Evolutionary conservation across 2,888 invertebrate genomes (phyloP).

Genomic region (Trimorus sp.): DNA sequence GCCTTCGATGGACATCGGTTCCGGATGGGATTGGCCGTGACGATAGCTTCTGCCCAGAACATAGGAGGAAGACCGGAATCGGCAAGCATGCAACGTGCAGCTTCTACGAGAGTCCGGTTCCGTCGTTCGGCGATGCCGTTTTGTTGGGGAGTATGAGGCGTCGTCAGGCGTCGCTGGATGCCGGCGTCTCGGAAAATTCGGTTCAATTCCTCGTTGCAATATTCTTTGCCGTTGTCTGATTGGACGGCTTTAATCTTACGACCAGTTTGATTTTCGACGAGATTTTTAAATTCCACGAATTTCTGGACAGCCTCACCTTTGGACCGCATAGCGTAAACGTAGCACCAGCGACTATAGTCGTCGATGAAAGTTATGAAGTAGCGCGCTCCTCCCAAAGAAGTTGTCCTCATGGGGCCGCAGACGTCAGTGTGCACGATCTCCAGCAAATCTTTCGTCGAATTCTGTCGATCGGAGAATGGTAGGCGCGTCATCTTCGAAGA

Average conservation of each 20-base stretch:
- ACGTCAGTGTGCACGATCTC: conserved; percentile 18
- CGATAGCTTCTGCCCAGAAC: conserved; percentile 14
- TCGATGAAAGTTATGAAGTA: conserved; percentile 14
- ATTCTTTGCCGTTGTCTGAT: conserved; percentile 12
- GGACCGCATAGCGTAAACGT: conserved; percentile 3
- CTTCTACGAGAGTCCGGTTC: conserved; percentile 19
- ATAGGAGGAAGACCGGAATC: not conserved
- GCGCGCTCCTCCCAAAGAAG: conserved; percentile 1
- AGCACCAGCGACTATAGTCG: conserved; percentile 20
- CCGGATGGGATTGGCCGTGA: conserved; percentile 2
- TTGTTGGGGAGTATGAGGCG: conserved; percentile 22
- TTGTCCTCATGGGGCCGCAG: conserved; percentile 9
- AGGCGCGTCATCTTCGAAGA: conserved; percentile 4
- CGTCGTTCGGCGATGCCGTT: conserved; percentile 23
- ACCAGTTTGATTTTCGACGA: conserved; percentile 11
- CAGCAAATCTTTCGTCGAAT: not conserved
- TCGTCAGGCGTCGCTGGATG: conserved; percentile 1
- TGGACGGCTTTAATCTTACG: not conserved
- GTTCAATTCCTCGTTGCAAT: not conserved
- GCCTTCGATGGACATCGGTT: conserved; percentile 12
- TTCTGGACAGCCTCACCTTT: not conserved
- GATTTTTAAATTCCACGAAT: conserved; percentile 9
- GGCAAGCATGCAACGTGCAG: conserved; percentile 6
- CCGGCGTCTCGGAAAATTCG: not conserved
- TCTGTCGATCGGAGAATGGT: conserved; percentile 4